A percentile compares a stretch with the other conserved stretches of the same genome.
These are phyloP conservation scores for Lutjanus argentimaculatus DNA, from an alignment of 2,797 vertebrate species.

Conservation along the genomic window DNA sequence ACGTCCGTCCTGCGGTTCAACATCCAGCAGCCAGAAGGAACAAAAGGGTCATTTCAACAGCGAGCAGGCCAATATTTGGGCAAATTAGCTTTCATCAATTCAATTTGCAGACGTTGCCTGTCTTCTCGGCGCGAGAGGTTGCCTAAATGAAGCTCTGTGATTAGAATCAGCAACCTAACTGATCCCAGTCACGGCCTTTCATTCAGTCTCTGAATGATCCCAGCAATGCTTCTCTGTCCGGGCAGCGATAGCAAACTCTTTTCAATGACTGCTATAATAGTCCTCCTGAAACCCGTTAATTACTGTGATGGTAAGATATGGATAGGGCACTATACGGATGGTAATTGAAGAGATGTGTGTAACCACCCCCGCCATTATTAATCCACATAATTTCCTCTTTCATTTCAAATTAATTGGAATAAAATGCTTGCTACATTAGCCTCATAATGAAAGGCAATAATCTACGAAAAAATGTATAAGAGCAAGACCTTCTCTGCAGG, in stretches of 20 bases:
- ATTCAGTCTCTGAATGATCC: slow-evolving; percentile 35
- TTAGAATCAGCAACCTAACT: slow-evolving; percentile 53
- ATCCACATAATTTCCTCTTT: slow-evolving; percentile 91
- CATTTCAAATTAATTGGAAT: slow-evolving; percentile 93
- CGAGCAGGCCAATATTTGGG: slow-evolving; percentile 2
- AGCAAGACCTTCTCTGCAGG: slow-evolving; percentile 85
- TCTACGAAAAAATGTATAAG: slow-evolving; percentile 89
- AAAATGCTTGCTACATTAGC: slow-evolving; percentile 94
- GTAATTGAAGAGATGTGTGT: slow-evolving; percentile 80
- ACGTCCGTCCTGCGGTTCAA: background rate
- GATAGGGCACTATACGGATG: slow-evolving; percentile 49
- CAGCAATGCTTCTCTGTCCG: slow-evolving; percentile 26
- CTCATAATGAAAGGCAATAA: slow-evolving; percentile 91
- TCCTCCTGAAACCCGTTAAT: slow-evolving; percentile 74
- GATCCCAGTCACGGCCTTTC: slow-evolving; percentile 57
- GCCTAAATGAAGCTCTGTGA: slow-evolving; percentile 41
- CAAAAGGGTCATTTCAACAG: slow-evolving; percentile 19
- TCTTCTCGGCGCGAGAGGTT: background rate
- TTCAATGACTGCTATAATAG: slow-evolving; percentile 63
- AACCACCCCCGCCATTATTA: slow-evolving; percentile 88
- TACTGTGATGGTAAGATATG: slow-evolving; percentile 76
- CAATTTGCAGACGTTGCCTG: slow-evolving; percentile 18
- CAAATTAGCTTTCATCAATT: slow-evolving; percentile 45
- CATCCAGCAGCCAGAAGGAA: slow-evolving; percentile 10
- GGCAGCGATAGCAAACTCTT: slow-evolving; percentile 47